Evolutionary conservation across 2,113 vertebrate species (phyloP).

Genomic region (Microcebus lehilahytsara): DNA sequence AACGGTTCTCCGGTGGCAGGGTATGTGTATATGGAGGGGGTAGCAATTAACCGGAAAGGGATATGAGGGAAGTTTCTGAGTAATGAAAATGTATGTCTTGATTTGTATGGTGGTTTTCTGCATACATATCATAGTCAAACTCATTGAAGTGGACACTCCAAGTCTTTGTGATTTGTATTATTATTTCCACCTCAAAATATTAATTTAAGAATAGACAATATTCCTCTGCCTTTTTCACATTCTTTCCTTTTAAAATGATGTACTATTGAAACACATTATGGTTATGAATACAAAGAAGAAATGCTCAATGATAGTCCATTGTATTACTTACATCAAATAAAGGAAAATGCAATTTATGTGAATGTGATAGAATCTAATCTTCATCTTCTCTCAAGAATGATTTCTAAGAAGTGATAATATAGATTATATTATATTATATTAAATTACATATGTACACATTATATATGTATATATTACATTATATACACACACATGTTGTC

Average conservation of each 20-base stretch:
- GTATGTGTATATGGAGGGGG: accelerated
- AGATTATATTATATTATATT: background rate
- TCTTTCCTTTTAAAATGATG: background rate
- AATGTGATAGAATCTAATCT: background rate
- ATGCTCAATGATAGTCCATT: background rate
- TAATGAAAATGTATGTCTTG: background rate
- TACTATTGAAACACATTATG: background rate
- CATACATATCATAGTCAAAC: background rate
- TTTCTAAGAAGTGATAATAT: background rate
- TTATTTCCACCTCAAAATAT: background rate
- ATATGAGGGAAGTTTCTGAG: background rate
- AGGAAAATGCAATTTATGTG: background rate
- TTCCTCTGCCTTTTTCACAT: background rate
- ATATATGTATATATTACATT: no score
- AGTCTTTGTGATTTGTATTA: background rate
- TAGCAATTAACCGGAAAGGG: background rate
- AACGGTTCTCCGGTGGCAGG: background rate
- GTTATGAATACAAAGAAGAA: background rate
- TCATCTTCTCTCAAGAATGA: background rate
- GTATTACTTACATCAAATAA: background rate
- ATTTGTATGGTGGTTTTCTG: background rate
- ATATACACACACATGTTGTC: background rate
- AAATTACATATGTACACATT: no score
- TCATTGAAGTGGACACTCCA: background rate
- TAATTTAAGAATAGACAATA: background rate